Conservation (phyloP, 1,140 invertebrate genomes). For the Heliconius himera region DNA sequence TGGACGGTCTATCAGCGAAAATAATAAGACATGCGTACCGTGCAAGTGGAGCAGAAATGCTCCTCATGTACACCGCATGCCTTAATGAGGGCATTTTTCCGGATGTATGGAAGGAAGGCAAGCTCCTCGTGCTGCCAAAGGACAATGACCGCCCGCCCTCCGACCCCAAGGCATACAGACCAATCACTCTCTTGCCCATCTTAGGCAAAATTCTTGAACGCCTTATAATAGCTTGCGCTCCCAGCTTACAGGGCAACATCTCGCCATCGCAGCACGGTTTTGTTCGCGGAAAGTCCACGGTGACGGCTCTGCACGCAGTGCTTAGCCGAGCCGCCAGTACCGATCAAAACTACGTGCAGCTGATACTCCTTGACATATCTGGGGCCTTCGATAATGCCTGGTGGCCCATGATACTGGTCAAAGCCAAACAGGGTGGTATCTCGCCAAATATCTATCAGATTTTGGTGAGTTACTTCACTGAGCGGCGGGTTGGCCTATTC, state of each 20-base stretch:
- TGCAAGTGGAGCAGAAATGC: constrained; percentile 23
- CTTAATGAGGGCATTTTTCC: constrained; percentile 55
- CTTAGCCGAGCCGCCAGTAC: constrained; percentile 10
- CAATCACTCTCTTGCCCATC: constrained; percentile 67
- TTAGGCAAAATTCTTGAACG: constrained; percentile 69
- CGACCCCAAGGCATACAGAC: constrained; percentile 61
- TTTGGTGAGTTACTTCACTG: constrained; percentile 56
- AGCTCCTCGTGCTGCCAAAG: constrained; percentile 56
- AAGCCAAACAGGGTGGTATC: constrained; percentile 41
- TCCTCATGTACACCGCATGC: constrained; percentile 43
- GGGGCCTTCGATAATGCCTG: constrained; percentile 68
- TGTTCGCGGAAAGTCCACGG: constrained; percentile 56
- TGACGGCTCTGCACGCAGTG: constrained; percentile 54
- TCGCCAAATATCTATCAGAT: constrained; percentile 50
- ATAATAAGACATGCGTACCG: constrained; percentile 44
- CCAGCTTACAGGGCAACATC: constrained; percentile 22
- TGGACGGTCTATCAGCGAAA: constrained; percentile 45
- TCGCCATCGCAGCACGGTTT: constrained; percentile 61
- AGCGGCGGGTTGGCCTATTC: constrained; percentile 44
- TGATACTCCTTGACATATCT: constrained; percentile 69
- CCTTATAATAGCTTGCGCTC: constrained; percentile 44
- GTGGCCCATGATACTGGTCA: constrained; percentile 61
- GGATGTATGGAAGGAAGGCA: constrained; percentile 62
- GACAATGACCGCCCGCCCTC: constrained; percentile 52
- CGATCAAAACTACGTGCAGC: constrained; percentile 49